Evolutionary conservation across 2,888 invertebrate genomes (phyloP).

Genomic region (Acanthococcus lagerstroemiae): DNA sequence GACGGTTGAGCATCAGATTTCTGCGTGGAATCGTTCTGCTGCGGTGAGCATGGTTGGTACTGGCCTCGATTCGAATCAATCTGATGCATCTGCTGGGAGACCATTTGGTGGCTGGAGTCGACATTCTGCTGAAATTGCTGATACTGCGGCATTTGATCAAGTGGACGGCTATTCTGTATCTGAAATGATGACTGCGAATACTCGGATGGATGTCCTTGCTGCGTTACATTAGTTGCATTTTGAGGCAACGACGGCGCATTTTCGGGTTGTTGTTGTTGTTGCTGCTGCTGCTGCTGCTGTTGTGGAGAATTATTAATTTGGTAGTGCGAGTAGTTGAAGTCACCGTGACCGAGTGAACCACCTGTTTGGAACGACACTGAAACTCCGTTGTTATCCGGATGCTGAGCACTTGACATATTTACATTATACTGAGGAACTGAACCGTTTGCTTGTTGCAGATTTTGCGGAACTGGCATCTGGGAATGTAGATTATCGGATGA

Average conservation of each 20-base stretch:
- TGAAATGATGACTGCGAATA: background rate
- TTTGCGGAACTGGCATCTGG: background rate
- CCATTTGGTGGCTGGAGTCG: background rate
- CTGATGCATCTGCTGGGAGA: background rate
- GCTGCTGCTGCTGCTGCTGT: background rate
- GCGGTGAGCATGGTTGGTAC: background rate
- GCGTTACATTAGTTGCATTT: background rate
- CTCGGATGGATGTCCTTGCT: background rate
- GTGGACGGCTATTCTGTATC: background rate
- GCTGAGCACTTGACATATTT: background rate
- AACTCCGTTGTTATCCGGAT: background rate
- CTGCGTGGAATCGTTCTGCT: conserved; percentile 7
- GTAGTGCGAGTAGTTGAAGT: background rate
- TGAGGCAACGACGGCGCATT: too few species aligned
- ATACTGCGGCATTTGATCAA: background rate
- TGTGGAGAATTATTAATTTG: background rate
- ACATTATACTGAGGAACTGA: background rate
- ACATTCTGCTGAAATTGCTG: background rate
- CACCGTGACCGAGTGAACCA: background rate
- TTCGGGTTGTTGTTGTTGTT: too few species aligned
- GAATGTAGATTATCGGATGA: background rate
- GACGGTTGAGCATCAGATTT: conserved; percentile 12
- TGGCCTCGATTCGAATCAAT: background rate
- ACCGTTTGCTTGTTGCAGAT: background rate
- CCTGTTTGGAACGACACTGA: background rate